phyloP scores from a whole-genome alignment of 30 jellyfish, hydroid and myxozoan species.

The Catostylus mosaicus region DNA sequence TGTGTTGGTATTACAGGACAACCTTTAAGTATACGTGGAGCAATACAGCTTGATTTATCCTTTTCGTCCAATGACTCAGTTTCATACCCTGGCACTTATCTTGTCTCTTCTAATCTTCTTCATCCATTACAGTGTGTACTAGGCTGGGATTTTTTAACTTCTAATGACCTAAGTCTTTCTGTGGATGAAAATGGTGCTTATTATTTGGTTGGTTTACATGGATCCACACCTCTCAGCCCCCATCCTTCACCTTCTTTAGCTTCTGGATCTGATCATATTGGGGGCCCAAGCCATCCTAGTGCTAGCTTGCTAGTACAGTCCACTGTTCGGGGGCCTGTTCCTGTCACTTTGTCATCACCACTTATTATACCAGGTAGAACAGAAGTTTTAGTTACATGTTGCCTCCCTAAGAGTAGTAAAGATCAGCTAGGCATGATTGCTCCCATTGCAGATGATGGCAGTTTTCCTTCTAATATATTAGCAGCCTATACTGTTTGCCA shows the following conservation, averaged over 20 bases:
- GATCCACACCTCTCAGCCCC: neutral
- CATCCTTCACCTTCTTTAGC: neutral
- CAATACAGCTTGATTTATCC: slow-evolving; percentile 1
- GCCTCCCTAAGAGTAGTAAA: slow-evolving; percentile 24
- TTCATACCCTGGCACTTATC: neutral
- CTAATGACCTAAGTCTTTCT: neutral
- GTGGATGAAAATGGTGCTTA: neutral
- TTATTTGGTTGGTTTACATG: neutral
- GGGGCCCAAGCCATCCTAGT: neutral
- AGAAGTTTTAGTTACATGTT: slow-evolving; percentile 14
- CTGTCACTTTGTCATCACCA: neutral
- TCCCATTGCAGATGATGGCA: neutral
- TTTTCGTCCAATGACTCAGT: neutral
- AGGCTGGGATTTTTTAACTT: slow-evolving; percentile 49
- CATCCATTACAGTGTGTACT: slow-evolving; percentile 19
- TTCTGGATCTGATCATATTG: neutral
- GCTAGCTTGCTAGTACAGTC: slow-evolving; percentile 32
- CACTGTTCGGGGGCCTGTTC: neutral
- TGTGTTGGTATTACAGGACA: slow-evolving; percentile 53
- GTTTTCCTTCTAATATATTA: slow-evolving; percentile 11
- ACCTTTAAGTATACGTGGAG: slow-evolving; percentile 5
- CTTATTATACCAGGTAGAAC: slow-evolving; percentile 26
- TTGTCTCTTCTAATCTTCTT: neutral
- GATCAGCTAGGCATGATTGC: slow-evolving; percentile 42
- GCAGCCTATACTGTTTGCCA: slow-evolving; percentile 30